Percentiles rank a stretch among this genome's conserved stretches.
Conservation (phyloP, 2,888 invertebrate genomes). For the Perithous albicinctus region DNA sequence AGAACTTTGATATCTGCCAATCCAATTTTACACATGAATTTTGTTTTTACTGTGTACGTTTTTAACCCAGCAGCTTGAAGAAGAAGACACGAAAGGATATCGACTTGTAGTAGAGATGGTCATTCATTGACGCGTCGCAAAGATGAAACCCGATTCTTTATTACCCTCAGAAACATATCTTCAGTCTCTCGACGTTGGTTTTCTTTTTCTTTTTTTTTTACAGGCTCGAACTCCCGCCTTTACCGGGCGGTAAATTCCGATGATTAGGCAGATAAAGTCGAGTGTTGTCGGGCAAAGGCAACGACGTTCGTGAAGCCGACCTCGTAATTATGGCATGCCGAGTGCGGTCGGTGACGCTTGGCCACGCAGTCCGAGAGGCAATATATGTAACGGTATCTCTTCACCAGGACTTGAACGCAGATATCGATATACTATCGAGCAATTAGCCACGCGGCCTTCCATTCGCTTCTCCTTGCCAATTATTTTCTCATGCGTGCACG, state of each 20-base stretch:
- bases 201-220: no score
- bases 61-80: neutral
- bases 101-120: neutral
- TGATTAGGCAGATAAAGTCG: slow-evolving; percentile 62
- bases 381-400: slow-evolving; percentile 54
- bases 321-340: slow-evolving; percentile 63
- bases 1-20: no score
- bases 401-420: slow-evolving; percentile 28
- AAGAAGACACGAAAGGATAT: neutral
- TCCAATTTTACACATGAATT: no score
- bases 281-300: slow-evolving; percentile 35
- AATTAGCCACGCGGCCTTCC: slow-evolving; percentile 44
- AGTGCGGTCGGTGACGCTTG: slow-evolving; percentile 13
- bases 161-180: slow-evolving; percentile 41
- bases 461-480: slow-evolving; percentile 46
- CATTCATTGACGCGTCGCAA: neutral
- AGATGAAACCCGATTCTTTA: slow-evolving; percentile 34
- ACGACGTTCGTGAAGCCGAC: slow-evolving; percentile 33
- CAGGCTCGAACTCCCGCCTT: slow-evolving; percentile 23
- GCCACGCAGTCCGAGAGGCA: neutral
- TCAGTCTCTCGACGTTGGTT: slow-evolving; percentile 27
- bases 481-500: slow-evolving; percentile 20
- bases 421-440: slow-evolving; percentile 55
- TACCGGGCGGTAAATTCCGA: slow-evolving; percentile 63
- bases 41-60: no score